Percentiles rank a stretch among this genome's conserved stretches.
Conservation (phyloP, 2,888 invertebrate species). For the Habroteleia sp. region DNA sequence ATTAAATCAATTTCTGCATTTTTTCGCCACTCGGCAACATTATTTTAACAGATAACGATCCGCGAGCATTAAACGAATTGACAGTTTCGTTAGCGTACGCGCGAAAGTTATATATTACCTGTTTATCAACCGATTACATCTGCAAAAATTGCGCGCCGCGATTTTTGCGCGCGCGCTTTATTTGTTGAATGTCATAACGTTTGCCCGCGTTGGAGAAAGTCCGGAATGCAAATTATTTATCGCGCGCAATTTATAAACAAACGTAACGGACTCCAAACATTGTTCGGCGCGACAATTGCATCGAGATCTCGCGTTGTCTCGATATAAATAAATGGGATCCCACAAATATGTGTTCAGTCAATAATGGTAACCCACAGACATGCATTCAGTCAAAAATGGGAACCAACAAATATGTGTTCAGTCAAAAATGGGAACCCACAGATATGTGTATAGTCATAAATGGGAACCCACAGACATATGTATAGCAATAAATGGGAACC, state of each 20-base stretch:
- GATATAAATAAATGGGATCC: too few relatives aligned
- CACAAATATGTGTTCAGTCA: too few relatives aligned
- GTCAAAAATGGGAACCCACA: too few relatives aligned
- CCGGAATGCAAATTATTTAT: not conserved
- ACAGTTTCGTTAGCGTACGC: slow-evolving; percentile 48
- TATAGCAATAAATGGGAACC: too few relatives aligned
- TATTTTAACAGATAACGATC: slow-evolving; percentile 33
- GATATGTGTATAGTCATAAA: too few relatives aligned
- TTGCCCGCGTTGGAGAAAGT: slow-evolving; percentile 19
- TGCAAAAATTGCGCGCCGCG: slow-evolving; percentile 25
- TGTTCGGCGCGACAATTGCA: too few relatives aligned
- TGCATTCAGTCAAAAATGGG: too few relatives aligned
- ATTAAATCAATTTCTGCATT: slow-evolving; percentile 21
- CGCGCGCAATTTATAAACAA: slow-evolving; percentile 4
- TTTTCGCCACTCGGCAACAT: slow-evolving; percentile 22
- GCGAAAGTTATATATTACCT: slow-evolving; percentile 43
- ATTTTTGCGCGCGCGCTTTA: slow-evolving; percentile 28
- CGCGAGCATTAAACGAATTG: slow-evolving; percentile 28
- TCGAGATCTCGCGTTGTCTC: too few relatives aligned
- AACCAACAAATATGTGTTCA: too few relatives aligned
- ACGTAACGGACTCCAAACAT: too few relatives aligned
- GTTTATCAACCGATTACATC: slow-evolving; percentile 48
- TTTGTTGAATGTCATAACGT: slow-evolving; percentile 53
- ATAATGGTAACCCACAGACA: too few relatives aligned
- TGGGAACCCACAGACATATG: too few relatives aligned